Evolutionary conservation across 2,888 invertebrate species (phyloP).

Genomic region (Dysmachus trigonus): DNA sequence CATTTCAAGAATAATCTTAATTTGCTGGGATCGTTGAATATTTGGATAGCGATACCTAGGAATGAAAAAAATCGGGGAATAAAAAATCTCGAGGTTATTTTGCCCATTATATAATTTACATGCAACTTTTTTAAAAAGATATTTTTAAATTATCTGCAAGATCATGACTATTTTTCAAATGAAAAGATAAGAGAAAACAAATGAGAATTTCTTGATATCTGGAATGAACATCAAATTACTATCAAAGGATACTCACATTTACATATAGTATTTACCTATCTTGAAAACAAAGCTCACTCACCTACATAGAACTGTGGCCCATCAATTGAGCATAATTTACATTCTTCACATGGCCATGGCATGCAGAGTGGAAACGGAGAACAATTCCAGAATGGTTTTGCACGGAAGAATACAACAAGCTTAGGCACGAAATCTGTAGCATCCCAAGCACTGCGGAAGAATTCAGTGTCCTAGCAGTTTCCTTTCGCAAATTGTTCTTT

Average conservation of each 20-base stretch:
- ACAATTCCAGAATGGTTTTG: not conserved
- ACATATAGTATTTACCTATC: not conserved
- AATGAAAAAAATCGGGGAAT: too few species aligned
- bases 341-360: not conserved
- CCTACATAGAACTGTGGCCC: not conserved
- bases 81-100: too few species aligned
- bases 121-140: too few species aligned
- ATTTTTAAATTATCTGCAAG: not conserved
- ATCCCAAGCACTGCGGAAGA: not conserved
- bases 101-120: too few species aligned
- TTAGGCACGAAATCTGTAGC: not conserved
- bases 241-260: not conserved
- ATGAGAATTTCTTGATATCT: not conserved
- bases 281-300: not conserved
- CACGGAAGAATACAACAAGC: not conserved
- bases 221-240: not conserved
- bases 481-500: not conserved
- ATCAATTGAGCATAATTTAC: not conserved
- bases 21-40: too few species aligned
- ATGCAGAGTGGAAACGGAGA: not conserved
- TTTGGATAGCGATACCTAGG: too few species aligned
- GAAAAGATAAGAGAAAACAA: not conserved
- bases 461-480: not conserved
- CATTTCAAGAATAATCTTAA: too few species aligned
- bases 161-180: not conserved